These are phyloP conservation scores for Macropis europaea DNA, from an alignment of 2,888 invertebrate species.

Conservation along the genomic window DNA sequence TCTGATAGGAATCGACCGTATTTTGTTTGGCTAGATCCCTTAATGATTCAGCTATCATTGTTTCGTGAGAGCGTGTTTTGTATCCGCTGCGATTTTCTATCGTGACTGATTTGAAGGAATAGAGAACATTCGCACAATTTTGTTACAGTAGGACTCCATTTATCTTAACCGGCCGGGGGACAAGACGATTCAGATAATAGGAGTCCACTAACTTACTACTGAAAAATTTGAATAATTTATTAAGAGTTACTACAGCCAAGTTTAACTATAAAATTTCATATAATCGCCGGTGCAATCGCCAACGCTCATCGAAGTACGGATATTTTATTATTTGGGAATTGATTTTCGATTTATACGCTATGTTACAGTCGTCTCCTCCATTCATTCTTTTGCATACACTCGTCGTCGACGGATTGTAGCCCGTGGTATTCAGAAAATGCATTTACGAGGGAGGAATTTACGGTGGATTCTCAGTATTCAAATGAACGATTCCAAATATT, in stretches of 20 bases:
- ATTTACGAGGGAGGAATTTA: neutral
- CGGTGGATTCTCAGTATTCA: constrained; percentile 20
- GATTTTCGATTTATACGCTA: too few species aligned
- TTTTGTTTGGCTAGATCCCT: neutral
- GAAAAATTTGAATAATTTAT: too few species aligned
- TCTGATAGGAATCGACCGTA: neutral
- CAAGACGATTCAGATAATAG: too few species aligned
- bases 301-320: too few species aligned
- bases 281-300: too few species aligned
- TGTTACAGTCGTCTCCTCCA: too few species aligned
- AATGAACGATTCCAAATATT: constrained; percentile 30
- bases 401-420: neutral
- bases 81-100: neutral
- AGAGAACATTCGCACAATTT: neutral
- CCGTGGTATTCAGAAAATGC: constrained; percentile 6
- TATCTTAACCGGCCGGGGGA: too few species aligned
- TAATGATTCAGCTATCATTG: neutral
- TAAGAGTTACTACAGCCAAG: too few species aligned
- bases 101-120: neutral
- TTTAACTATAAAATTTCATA: too few species aligned
- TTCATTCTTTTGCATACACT: neutral
- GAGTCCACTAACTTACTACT: too few species aligned
- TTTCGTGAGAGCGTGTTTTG: neutral
- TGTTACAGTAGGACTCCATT: too few species aligned
- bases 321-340: too few species aligned